Evolutionary conservation across 2,113 vertebrate species (phyloP), one percentile per base, ranked within the genome.

Genomic region (Oryzias celebensis): DNA sequence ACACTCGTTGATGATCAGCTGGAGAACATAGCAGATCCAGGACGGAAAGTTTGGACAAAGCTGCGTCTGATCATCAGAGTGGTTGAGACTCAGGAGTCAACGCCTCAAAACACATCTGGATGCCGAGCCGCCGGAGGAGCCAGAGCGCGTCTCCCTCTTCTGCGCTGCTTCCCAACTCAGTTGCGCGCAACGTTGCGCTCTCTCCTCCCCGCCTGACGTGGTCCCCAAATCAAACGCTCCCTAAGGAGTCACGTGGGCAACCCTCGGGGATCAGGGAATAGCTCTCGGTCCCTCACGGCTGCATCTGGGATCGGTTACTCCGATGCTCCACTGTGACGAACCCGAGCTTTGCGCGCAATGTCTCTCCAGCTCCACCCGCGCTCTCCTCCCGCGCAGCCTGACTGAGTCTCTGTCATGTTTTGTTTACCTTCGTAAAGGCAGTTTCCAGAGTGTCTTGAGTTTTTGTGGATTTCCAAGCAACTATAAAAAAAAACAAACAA

Each of bases 301-400:
- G 82, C 84, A 83, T 83, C 81, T 80, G 77, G 75, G 77, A 74
- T 85, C 81, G 46, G 70, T 84, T 83, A 71, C 80, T 72, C 75
- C 54, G 62, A 71, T 58, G 75, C 69, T 57, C 54, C 62, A 44
- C 45, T 57, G 78, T 51, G 58, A 66, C 68, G 42, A 71, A 16
- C 62, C 60, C 49, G 62, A 49, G 54, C 58, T 42, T 14, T 44
- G 68, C 62, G 68, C 64, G 53, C 70, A 41, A 64, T 61, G 58
- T 42, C 17, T 44, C 59, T 52, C 52, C 52, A 49, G 62, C 69
- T 62, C 50, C 67, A 17, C n/a, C 20, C 49, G 24, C 14, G n/a
- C 16, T 17, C 10, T 8, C 23, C 43, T 14, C 14, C 26, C 14
- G 5, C 24, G 52, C 43, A 65, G 60, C 81, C 81, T 84, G 61